Evolutionary conservation across 2,113 vertebrate species (phyloP).

Genomic region (Ophiodon elongatus): DNA sequence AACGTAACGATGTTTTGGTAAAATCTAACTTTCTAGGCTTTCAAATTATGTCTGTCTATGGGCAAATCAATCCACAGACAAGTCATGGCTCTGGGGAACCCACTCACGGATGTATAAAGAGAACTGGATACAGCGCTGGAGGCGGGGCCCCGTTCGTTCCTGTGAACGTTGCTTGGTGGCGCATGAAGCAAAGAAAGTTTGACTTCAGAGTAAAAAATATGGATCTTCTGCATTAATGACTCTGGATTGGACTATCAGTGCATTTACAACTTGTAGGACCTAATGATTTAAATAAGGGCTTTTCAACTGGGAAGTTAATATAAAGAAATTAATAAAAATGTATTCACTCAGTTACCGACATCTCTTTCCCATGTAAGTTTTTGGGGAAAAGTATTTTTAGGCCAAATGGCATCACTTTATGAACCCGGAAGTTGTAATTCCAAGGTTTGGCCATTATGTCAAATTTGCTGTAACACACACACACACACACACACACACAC

Average conservation of each 20-base stretch:
- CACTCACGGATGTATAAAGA: neutral
- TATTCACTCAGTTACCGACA: neutral
- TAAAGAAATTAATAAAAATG: neutral
- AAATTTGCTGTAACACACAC: slow-evolving; percentile 4
- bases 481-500: neutral
- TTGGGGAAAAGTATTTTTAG: neutral
- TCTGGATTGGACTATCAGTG: neutral
- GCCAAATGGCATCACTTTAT: neutral
- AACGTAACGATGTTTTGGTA: neutral
- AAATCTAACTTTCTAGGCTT: slow-evolving; percentile 1
- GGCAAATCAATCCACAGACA: slow-evolving; percentile 43
- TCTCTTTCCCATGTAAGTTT: neutral
- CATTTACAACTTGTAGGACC: neutral
- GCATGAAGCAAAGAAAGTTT: neutral
- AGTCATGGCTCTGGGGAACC: slow-evolving; percentile 23
- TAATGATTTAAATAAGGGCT: neutral
- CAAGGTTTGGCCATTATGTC: neutral
- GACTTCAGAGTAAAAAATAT: neutral
- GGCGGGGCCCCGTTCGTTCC: no score
- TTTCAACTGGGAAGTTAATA: neutral
- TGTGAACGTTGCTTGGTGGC: neutral
- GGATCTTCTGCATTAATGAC: no score
- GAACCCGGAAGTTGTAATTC: neutral
- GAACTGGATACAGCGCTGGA: neutral
- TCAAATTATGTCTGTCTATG: slow-evolving; percentile 1